phyloP scores from a whole-genome alignment of 1,140 invertebrate species.

The Nymphalis io region DNA sequence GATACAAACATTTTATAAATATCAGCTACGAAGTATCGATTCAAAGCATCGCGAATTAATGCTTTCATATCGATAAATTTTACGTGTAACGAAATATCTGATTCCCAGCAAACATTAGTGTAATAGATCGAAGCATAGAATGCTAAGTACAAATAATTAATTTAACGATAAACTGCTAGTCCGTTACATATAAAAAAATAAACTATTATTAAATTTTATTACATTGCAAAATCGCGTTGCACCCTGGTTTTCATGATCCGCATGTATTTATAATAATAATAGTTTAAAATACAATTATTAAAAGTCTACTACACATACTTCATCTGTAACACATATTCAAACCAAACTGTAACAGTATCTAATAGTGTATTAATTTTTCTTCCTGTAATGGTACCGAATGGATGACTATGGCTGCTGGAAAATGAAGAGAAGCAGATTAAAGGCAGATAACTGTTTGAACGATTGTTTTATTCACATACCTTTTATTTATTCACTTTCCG shows the following conservation, averaged over 20 bases:
- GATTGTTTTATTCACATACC: conserved; percentile 66
- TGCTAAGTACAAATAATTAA: conserved; percentile 78
- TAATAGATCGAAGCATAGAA: conserved; percentile 73
- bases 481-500: neutral
- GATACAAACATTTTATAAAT: conserved; percentile 40
- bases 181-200: conserved; percentile 61
- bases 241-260: conserved; percentile 78
- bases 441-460: conserved; percentile 79
- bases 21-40: conserved; percentile 38
- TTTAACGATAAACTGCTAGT: conserved; percentile 77
- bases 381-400: conserved; percentile 78
- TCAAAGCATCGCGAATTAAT: conserved; percentile 42
- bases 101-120: conserved; percentile 73
- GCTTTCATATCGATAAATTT: conserved; percentile 44
- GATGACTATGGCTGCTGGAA: conserved; percentile 79
- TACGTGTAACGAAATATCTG: conserved; percentile 55
- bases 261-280: conserved; percentile 75
- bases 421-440: conserved; percentile 75
- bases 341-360: conserved; percentile 78
- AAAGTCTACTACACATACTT: conserved; percentile 77
- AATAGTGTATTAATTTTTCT: conserved; percentile 80
- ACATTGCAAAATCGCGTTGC: conserved; percentile 70
- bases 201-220: conserved; percentile 59
- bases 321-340: conserved; percentile 79
- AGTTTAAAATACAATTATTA: conserved; percentile 73